phyloP scores from a whole-genome alignment of 2,888 invertebrate species.

The Drosophila borborema region DNA sequence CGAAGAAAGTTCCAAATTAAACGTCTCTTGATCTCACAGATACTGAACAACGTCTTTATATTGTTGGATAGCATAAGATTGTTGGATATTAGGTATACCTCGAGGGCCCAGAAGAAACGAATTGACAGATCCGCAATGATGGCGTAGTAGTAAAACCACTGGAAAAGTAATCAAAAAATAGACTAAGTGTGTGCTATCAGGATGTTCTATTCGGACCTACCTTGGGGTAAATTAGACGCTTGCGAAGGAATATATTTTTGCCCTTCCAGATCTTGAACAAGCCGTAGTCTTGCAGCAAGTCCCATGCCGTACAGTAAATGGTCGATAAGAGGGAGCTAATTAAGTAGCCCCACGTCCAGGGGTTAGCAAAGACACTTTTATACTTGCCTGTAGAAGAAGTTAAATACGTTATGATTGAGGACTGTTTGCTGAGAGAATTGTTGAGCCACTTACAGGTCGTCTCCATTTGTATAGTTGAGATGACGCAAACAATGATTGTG shows the following conservation, averaged over 20 bases:
- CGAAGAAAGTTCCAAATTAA: constrained; percentile 99
- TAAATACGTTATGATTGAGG: background rate
- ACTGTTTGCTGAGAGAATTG: background rate
- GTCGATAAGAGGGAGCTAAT: constrained; percentile 92
- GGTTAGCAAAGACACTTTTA: constrained; percentile 88
- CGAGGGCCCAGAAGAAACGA: constrained; percentile 95
- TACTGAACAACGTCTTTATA: constrained; percentile 91
- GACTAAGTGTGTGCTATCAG: background rate
- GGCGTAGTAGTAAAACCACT: constrained; percentile 93
- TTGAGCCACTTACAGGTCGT: constrained; percentile 76
- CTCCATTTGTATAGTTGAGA: constrained; percentile 87
- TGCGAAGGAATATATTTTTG: constrained; percentile 94
- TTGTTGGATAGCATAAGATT: constrained; percentile 89
- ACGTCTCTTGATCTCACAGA: constrained; percentile 93
- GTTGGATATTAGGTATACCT: constrained; percentile 92
- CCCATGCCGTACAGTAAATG: constrained; percentile 97
- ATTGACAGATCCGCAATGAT: constrained; percentile 96
- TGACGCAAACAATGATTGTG: constrained; percentile 95
- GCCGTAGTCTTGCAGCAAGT: constrained; percentile 99
- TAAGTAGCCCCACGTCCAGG: constrained; percentile 95
- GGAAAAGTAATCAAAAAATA: constrained; percentile 65
- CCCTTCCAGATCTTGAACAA: constrained; percentile 94
- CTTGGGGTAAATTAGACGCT: constrained; percentile 96
- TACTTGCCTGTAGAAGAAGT: constrained; percentile 85
- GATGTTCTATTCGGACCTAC: constrained; percentile 85